These are phyloP conservation scores for Epiblema foenella DNA, from an alignment of 2,888 invertebrate species.

Conservation along the genomic window DNA sequence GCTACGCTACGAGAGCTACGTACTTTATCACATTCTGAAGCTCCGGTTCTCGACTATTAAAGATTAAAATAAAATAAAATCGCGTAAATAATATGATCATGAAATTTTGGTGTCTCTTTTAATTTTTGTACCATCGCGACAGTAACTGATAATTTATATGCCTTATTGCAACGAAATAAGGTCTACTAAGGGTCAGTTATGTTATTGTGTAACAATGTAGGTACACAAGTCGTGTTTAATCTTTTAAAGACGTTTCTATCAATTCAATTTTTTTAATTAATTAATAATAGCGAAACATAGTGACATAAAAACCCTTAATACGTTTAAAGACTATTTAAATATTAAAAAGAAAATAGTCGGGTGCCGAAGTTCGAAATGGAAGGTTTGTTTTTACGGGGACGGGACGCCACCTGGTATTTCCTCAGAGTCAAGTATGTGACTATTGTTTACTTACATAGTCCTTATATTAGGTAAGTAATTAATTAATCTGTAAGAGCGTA, in stretches of 20 bases:
- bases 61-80: neutral
- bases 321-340: neutral
- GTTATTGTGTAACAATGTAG: neutral
- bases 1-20: constrained; percentile 30
- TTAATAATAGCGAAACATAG: neutral
- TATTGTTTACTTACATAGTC: too few species aligned
- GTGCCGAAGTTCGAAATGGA: neutral
- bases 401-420: too few species aligned
- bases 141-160: neutral
- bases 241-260: neutral
- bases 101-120: neutral
- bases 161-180: neutral
- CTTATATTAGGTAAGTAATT: too few species aligned
- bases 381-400: too few species aligned
- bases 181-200: neutral
- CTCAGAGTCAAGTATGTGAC: too few species aligned
- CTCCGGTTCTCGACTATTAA: neutral
- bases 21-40: constrained; percentile 7
- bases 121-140: neutral
- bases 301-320: neutral
- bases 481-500: too few species aligned
- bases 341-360: neutral
- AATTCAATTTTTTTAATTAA: too few species aligned
- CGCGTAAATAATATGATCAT: neutral
- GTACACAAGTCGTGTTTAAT: neutral